phyloP scores from a whole-genome alignment of 2,113 vertebrate genomes.

The Chaetura pelagica region DNA sequence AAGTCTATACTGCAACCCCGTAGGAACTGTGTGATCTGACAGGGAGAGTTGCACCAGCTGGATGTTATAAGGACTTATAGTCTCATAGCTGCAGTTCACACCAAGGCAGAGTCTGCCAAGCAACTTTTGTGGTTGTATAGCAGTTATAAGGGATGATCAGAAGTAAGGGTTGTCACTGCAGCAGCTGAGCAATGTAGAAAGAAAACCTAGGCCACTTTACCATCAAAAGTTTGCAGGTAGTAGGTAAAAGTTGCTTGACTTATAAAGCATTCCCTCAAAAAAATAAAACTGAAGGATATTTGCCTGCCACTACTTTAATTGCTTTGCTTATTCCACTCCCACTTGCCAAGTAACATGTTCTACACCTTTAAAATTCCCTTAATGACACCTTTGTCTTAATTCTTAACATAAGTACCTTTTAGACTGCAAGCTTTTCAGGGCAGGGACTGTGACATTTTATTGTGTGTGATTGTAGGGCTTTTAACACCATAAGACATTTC shows the following conservation, averaged over 20 bases:
- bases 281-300: not conserved
- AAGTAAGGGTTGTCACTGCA: not conserved
- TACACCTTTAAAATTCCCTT: not conserved
- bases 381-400: conserved; percentile 4
- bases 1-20: accelerated
- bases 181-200: not conserved
- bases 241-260: not conserved
- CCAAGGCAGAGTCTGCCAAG: not conserved
- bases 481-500: not conserved
- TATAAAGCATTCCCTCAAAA: not conserved
- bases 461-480: not conserved
- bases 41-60: not conserved
- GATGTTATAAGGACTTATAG: not conserved
- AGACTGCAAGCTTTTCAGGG: not conserved
- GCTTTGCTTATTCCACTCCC: not conserved
- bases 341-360: not conserved
- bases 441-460: not conserved
- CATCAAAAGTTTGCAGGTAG: not conserved
- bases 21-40: not conserved
- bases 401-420: conserved; percentile 1
- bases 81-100: not conserved
- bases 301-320: not conserved
- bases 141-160: not conserved
- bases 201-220: not conserved
- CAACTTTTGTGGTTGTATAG: not conserved